phyloP scores from a whole-genome alignment of 2,888 invertebrate genomes.

The Rhingia campestris region DNA sequence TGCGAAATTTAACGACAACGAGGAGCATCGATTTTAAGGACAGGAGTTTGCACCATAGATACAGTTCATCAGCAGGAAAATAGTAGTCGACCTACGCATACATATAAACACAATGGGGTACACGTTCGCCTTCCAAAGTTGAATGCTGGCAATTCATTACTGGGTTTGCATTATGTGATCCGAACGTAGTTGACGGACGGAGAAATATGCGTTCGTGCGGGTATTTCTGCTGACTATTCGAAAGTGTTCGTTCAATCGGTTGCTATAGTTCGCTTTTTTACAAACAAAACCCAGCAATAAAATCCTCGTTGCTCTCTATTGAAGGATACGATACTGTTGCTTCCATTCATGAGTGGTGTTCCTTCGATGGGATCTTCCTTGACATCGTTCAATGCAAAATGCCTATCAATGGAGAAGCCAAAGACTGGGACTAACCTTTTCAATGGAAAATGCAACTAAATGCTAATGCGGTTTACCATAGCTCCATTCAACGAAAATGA shows the following conservation, averaged over 20 bases:
- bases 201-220: conserved; percentile 65
- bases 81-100: conserved; percentile 27
- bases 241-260: conserved; percentile 46
- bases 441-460: conserved; percentile 72
- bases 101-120: conserved; percentile 44
- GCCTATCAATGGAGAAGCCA: neutral
- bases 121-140: conserved; percentile 57
- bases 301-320: neutral
- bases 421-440: conserved; percentile 22
- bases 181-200: conserved; percentile 44
- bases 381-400: conserved; percentile 7
- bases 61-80: conserved; percentile 3
- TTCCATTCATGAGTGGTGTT: conserved; percentile 26
- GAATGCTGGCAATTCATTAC: conserved; percentile 73
- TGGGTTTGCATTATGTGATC: conserved; percentile 65
- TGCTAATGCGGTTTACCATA: conserved; percentile 72
- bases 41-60: conserved; percentile 31
- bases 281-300: conserved; percentile 35
- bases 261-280: conserved; percentile 46
- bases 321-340: conserved; percentile 46
- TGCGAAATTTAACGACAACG: conserved; percentile 42
- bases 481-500: conserved; percentile 64
- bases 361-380: conserved; percentile 15
- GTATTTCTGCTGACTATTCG: conserved; percentile 69
- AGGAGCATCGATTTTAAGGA: conserved; percentile 66